phyloP scores from a whole-genome alignment of 2,113 vertebrate genomes.

The Sterna hirundo region DNA sequence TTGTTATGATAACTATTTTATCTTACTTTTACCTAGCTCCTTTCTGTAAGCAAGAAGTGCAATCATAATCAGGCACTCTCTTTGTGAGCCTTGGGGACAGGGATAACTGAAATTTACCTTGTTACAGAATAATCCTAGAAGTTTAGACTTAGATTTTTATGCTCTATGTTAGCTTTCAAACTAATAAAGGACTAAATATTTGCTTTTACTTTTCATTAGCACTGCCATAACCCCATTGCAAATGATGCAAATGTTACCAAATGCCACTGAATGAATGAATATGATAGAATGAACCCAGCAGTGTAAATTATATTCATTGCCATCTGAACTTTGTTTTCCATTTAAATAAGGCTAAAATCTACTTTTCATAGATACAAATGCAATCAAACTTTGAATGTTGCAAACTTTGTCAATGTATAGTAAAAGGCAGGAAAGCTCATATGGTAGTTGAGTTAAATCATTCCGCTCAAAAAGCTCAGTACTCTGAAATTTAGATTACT shows the following conservation, averaged over 20 bases:
- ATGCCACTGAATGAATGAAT: not conserved
- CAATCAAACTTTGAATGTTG: not conserved
- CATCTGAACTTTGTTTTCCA: slow-evolving; percentile 9
- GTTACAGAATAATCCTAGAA: not conserved
- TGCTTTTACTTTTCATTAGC: not conserved
- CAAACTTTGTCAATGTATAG: not conserved
- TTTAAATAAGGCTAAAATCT: slow-evolving; percentile 11
- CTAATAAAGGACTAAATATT: not conserved
- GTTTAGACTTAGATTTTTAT: not conserved
- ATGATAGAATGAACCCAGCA: not conserved
- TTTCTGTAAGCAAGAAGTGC: not conserved
- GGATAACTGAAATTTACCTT: not conserved
- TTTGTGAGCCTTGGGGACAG: not conserved
- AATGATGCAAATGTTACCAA: not conserved
- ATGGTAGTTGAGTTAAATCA: not conserved
- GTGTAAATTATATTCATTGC: not conserved
- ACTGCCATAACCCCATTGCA: not conserved
- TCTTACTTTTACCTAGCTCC: not conserved
- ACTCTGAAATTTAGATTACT: not conserved
- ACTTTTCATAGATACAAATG: not conserved
- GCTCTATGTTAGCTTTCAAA: not conserved
- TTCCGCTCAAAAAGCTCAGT: not conserved
- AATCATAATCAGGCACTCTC: not conserved
- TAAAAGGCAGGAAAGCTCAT: not conserved
- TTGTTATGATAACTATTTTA: not conserved